A percentile compares a stretch with the other conserved stretches of the same genome.
Evolutionary conservation across 2,888 invertebrate species (phyloP).

Genomic region (Limnephilus marmoratus): DNA sequence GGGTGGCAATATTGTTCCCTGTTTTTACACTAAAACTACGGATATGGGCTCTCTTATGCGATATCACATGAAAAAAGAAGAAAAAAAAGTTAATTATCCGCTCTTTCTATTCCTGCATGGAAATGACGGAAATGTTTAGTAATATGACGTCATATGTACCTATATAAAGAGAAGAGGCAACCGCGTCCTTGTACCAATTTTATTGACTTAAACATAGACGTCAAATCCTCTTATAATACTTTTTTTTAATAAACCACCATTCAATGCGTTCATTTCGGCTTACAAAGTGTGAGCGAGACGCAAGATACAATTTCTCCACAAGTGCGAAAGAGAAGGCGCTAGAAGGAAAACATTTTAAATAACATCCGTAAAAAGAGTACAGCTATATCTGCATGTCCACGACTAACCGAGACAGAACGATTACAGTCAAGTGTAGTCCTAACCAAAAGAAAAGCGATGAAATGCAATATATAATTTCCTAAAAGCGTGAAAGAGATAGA

Average conservation of each 20-base stretch:
- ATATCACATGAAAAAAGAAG: too few relatives aligned
- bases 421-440: not conserved
- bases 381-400: not conserved
- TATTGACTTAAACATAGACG: not conserved
- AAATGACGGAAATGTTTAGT: too few relatives aligned
- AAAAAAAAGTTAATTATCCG: too few relatives aligned
- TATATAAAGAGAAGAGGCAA: not conserved
- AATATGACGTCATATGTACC: not conserved
- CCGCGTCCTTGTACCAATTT: not conserved
- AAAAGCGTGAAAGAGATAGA: not conserved
- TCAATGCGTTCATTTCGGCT: not conserved
- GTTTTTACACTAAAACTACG: too few relatives aligned
- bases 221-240: not conserved
- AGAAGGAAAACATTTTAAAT: not conserved
- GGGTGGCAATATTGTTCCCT: too few relatives aligned
- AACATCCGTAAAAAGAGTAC: constrained; percentile 15
- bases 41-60: too few relatives aligned
- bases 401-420: not conserved
- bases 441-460: not conserved
- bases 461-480: not conserved
- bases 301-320: constrained; percentile 45
- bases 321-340: constrained; percentile 8
- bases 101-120: too few relatives aligned
- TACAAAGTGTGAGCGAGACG: not conserved
- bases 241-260: not conserved